These are phyloP conservation scores for Strongylocentrotus purpuratus DNA, from an alignment of 35 echinoderm and acorn worm genomes.

Conservation along the genomic window DNA sequence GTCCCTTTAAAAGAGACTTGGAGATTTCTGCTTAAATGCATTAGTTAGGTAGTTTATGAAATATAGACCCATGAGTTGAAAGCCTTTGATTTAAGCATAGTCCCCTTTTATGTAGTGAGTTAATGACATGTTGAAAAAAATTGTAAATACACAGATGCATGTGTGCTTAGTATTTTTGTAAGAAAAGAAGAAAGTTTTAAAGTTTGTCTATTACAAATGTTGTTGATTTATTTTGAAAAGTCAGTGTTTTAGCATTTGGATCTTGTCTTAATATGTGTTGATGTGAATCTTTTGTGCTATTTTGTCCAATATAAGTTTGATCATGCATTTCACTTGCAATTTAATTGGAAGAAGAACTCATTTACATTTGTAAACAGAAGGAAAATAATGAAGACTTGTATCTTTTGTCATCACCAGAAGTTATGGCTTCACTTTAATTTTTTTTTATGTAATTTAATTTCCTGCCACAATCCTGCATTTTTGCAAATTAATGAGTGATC, in stretches of 20 bases:
- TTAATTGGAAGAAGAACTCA: neutral
- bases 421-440: no score
- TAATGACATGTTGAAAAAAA: neutral
- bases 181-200: neutral
- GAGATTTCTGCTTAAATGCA: no score
- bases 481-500: neutral
- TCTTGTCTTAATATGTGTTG: neutral
- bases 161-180: slow-evolving; percentile 44
- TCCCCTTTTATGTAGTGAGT: neutral
- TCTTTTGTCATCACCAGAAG: no score
- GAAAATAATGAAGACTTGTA: neutral
- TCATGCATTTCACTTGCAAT: neutral
- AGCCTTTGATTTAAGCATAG: neutral
- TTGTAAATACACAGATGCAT: slow-evolving; percentile 31
- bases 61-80: neutral
- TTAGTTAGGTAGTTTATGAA: no score
- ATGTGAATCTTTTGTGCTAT: neutral
- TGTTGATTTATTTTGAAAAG: no score
- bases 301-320: neutral
- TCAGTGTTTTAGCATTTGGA: neutral
- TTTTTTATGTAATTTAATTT: no score
- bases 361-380: neutral
- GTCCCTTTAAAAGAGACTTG: no score
- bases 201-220: neutral
- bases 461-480: no score